Evolutionary conservation across 2,797 vertebrate genomes (phyloP), one percentile per base, ranked within the genome.

Genomic region (Xiphophorus birchmanni): DNA sequence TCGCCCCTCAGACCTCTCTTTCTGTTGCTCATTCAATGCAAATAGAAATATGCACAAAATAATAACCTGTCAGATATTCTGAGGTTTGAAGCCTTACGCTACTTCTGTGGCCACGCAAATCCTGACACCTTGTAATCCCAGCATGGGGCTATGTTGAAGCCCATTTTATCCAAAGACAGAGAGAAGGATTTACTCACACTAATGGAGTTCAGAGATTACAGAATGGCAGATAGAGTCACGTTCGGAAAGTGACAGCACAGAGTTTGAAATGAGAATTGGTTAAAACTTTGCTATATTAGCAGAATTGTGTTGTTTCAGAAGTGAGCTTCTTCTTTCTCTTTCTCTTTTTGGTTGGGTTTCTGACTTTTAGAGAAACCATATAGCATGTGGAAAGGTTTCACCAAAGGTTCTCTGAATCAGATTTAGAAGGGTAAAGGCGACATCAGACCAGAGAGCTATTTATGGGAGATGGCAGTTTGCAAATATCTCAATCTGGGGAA

Each of bases 391-490:
- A 92, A 88, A 91, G 84, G 78, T 87, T 86, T 89, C 89, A 83
- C 84, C 80, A 86, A 87, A 87, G 88, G 88, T 77, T 75, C 87
- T 92, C 91, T 85, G 92, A 93, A 90, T 92, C 87, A 84, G 90
- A 94, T 89, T 88, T 89, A 84, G 85, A 91, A 91, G 90, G 88
- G 84, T 78, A 54, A 83, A 54, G 83, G 91, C 91, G 85, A 92
- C 95, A 94, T 97, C 97, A 96, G 92, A 96, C 94, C 95, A 94
- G 94, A 96, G 94, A 96, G 97, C 96, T 97, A 96, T 98, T 98
- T 98, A 98, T 98, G 95, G 95, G 96, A 97, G 96, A 97, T 98
- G 98, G 98, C 98, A 98, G 97, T 97, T 98, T 98, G 97, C 97
- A 99, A 98, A 99, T 98, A 98, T 98, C 97, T 99, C 97, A 98